Percentiles rank a stretch among this genome's conserved stretches.
Conservation (phyloP, 2,888 invertebrate genomes). For the Dilophus febrilis region DNA sequence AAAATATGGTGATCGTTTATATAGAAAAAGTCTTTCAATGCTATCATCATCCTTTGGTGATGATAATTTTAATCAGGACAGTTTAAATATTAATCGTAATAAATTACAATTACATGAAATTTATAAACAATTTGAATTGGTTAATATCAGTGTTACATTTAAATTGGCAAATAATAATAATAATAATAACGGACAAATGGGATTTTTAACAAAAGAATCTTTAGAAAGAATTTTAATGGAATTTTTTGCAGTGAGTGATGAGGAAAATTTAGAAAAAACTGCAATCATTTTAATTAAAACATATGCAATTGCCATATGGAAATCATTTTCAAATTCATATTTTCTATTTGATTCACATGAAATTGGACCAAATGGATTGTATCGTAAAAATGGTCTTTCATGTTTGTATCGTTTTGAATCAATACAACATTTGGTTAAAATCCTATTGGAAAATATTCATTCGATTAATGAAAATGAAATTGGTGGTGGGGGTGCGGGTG, state of each 20-base stretch:
- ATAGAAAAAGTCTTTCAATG: conserved; percentile 24
- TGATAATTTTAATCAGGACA: too few relatives aligned
- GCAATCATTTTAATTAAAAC: conserved; percentile 27
- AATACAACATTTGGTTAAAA: conserved; percentile 17
- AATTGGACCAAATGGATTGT: conserved; percentile 26
- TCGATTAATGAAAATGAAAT: conserved; percentile 8
- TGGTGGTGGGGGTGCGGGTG: too few relatives aligned
- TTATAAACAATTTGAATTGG: conserved; percentile 17
- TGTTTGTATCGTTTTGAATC: conserved; percentile 25
- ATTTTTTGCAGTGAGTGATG: neutral
- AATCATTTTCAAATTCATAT: conserved; percentile 28
- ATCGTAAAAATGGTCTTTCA: conserved; percentile 22
- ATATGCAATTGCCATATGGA: conserved; percentile 28
- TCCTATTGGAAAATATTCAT: conserved; percentile 21
- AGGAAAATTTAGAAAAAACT: conserved; percentile 15
- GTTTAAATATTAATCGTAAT: neutral
- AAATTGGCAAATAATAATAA: too few relatives aligned
- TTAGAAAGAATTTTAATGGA: neutral
- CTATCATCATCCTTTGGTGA: too few relatives aligned
- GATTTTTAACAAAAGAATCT: too few relatives aligned
- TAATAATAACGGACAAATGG: too few relatives aligned
- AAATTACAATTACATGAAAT: conserved; percentile 19
- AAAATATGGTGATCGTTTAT: conserved; percentile 44
- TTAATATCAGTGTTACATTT: conserved; percentile 1
- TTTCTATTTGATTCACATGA: conserved; percentile 33